These are phyloP conservation scores for Thamnaconus septentrionalis DNA, from an alignment of 2,113 vertebrate species.

Conservation along the genomic window DNA sequence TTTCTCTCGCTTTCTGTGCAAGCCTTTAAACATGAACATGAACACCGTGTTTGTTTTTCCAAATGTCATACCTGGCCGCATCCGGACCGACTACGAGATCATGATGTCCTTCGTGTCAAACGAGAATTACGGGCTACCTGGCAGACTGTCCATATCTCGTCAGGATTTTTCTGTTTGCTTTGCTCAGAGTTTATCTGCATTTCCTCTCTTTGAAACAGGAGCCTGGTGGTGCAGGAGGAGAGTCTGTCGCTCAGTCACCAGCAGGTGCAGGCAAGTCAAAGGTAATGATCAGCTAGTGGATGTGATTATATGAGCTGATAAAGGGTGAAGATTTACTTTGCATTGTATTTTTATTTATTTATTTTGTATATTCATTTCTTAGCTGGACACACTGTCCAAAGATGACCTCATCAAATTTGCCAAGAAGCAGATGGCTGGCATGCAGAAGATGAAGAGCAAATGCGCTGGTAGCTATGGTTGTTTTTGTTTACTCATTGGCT, in stretches of 20 bases:
- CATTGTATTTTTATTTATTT: background rate
- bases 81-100: background rate
- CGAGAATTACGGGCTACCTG: background rate
- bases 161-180: background rate
- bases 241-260: constrained; percentile 51
- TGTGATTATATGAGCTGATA: too few relatives aligned
- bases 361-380: background rate
- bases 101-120: background rate
- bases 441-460: constrained; percentile 90
- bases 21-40: background rate
- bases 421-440: constrained; percentile 90
- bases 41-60: background rate
- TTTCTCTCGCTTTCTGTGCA: background rate
- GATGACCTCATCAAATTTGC: constrained; percentile 98
- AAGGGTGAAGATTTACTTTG: background rate
- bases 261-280: constrained; percentile 63
- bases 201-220: constrained; percentile 44
- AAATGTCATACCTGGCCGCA: background rate
- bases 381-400: constrained; percentile 90
- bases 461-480: constrained; percentile 78
- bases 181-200: background rate
- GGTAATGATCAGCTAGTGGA: constrained; percentile 33
- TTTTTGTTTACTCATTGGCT: background rate
- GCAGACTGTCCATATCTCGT: background rate
- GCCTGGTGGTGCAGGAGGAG: constrained; percentile 32